Conservation (phyloP, 2,797 vertebrate species). For the Xyrichtys novacula region DNA sequence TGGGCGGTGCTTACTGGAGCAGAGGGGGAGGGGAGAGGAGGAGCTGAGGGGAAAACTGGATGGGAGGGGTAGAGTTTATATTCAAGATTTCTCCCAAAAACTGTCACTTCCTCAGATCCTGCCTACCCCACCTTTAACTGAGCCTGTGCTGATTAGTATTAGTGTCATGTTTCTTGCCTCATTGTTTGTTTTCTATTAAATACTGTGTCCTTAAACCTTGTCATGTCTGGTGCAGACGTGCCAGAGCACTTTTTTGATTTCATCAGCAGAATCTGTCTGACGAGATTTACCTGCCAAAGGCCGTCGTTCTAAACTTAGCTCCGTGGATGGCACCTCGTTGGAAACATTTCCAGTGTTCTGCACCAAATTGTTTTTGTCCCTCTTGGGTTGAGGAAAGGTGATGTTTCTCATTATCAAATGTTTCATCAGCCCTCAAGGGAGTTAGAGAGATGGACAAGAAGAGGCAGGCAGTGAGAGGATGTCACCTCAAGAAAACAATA, state of each 20-base stretch:
- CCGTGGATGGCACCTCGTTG: slow-evolving; percentile 52
- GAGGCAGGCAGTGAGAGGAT: slow-evolving; percentile 53
- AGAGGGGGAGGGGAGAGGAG: too few relatives aligned
- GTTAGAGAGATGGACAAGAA: slow-evolving; percentile 61
- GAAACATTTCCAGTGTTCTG: slow-evolving; percentile 59
- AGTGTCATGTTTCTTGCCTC: background rate
- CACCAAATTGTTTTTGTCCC: slow-evolving; percentile 69
- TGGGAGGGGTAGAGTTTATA: too few relatives aligned
- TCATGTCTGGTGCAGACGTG: slow-evolving; percentile 16
- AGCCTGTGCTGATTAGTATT: background rate
- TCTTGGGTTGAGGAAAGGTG: slow-evolving; percentile 58
- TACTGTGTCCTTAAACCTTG: slow-evolving; percentile 1
- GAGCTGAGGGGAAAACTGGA: too few relatives aligned
- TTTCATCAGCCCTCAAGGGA: slow-evolving; percentile 72
- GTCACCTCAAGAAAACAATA: slow-evolving; percentile 65
- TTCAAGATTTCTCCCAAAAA: too few relatives aligned
- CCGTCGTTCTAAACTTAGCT: slow-evolving; percentile 53
- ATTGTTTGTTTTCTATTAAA: slow-evolving; percentile 4
- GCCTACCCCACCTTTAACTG: too few relatives aligned
- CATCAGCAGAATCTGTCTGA: slow-evolving; percentile 43
- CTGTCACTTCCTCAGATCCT: too few relatives aligned
- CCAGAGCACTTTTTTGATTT: slow-evolving; percentile 40
- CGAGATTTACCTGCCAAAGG: slow-evolving; percentile 57
- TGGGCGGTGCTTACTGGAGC: too few relatives aligned
- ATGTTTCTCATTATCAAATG: slow-evolving; percentile 72